Percentiles rank a stretch among this genome's conserved stretches.
These are phyloP conservation scores for Harmothoe impar DNA, from an alignment of 2,888 invertebrate species.

Conservation along the genomic window DNA sequence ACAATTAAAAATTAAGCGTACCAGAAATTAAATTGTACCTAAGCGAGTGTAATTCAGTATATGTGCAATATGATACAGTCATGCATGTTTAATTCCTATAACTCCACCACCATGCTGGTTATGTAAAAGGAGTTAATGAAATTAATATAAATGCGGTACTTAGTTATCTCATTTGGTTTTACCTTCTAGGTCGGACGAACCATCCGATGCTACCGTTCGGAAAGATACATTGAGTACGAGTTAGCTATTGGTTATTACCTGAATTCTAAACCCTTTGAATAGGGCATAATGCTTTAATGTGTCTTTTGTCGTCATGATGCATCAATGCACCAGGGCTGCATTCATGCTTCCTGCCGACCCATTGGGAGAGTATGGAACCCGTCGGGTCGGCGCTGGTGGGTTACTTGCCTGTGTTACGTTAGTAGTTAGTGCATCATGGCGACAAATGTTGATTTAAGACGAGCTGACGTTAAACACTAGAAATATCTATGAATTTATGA, in stretches of 20 bases:
- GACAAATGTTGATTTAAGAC: no score
- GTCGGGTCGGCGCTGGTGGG: no score
- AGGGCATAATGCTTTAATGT: not conserved
- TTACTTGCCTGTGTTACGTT: no score
- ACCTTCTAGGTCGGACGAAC: constrained; percentile 1
- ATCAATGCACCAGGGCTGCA: not conserved
- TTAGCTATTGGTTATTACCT: not conserved
- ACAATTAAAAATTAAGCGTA: no score
- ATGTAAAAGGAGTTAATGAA: not conserved
- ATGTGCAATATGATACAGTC: not conserved
- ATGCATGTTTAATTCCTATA: not conserved
- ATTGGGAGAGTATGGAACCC: no score
- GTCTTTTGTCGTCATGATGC: not conserved
- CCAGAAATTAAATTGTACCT: not conserved
- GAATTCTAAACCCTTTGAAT: not conserved
- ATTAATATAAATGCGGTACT: no score
- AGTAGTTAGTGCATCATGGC: no score
- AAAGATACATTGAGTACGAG: not conserved
- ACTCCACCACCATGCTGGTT: not conserved
- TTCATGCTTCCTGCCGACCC: not conserved
- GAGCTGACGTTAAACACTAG: no score
- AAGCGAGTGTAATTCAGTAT: not conserved
- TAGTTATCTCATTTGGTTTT: not conserved
- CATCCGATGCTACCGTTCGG: not conserved
- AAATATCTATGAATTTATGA: no score